phyloP scores from a whole-genome alignment of 2,888 invertebrate genomes.

The Cheilosia urbana region DNA sequence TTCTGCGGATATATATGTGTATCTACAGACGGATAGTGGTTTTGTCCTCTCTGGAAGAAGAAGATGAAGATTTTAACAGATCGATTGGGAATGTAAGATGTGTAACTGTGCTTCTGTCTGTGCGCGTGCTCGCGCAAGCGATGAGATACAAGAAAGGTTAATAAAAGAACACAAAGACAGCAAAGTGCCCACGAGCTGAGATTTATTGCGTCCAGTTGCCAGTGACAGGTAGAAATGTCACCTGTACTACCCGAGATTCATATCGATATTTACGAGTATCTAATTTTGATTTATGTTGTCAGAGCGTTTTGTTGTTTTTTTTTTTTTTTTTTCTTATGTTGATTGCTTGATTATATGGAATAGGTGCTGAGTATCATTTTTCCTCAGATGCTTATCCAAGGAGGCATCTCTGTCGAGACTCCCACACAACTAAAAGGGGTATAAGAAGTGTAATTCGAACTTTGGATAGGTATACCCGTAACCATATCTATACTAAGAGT shows the following conservation, averaged over 20 bases:
- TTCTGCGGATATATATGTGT: constrained; percentile 31
- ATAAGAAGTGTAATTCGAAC: background rate
- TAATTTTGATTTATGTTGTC: constrained; percentile 65
- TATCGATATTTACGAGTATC: constrained; percentile 67
- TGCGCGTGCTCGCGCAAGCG: background rate
- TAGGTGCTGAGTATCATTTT: constrained; percentile 48
- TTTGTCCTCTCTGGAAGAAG: background rate
- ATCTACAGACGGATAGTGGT: constrained; percentile 5
- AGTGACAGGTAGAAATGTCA: constrained; percentile 46
- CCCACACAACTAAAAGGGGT: constrained; percentile 39
- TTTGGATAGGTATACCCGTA: background rate
- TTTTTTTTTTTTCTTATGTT: constrained; percentile 19
- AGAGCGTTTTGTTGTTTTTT: constrained; percentile 32
- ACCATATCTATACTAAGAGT: background rate
- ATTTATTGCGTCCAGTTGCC: constrained; percentile 52
- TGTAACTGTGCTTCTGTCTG: constrained; percentile 72
- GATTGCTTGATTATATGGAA: constrained; percentile 51
- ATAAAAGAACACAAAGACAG: constrained; percentile 17
- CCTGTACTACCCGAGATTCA: constrained; percentile 67
- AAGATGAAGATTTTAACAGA: constrained; percentile 42
- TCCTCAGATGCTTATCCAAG: constrained; percentile 25
- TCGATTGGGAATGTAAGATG: constrained; percentile 49
- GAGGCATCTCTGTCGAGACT: constrained; percentile 30
- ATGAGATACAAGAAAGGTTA: constrained; percentile 33
- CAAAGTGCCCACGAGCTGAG: constrained; percentile 27